Base-by-base conservation (phyloP, 2,113 vertebrate genomes). In the Daphoenositta chrysoptera region DNA sequence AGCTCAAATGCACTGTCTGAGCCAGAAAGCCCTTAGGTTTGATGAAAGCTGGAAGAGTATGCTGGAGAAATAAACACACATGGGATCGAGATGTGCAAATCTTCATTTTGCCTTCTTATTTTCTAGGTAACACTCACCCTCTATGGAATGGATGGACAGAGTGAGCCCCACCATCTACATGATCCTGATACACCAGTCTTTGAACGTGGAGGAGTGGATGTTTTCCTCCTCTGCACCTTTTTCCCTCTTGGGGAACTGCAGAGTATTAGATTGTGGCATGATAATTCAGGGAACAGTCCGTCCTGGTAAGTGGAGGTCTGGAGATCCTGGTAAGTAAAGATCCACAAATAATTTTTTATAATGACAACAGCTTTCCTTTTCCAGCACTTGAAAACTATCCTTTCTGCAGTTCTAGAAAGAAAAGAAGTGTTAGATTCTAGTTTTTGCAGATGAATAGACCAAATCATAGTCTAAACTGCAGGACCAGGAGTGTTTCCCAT, bases 241-340 rank as follows among this genome's bases (percentile, higher is more conserved):
- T 99, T 99, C 87, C 99, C 99, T 56, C 98, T 99, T 22, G 99
- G 99, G 65, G 98, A 99, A 54, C 97, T 99, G 40, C 98, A 96
- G 94, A 98, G 97, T 95, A 98, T 99, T 93, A 95, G 99, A 92
- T 54, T 99, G 91, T 99, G 99, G 99, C 99, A 99, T 24, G 98
- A 99, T 96, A 99, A 99, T 97, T 99, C 99, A 4, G 99, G 99
- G 85, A 82, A 96, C 37, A 98, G 93, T 72, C 99, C 99, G 2
- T 98, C 98, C 54, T 99, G 99, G 99, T 99, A 97, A 89, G 97
- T 50, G 3, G 10, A 60, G 27, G 11, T 20, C 72, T 75, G 48
- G 12, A 68, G 37, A 56, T 28, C 47, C 1, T 14, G 28, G 39
- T 27, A 72, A 73, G n/a, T 28, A 83, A 83, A 86, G 24, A 60